phyloP scores from a whole-genome alignment of 2,797 vertebrate genomes.

The Jordanella pulchra region DNA sequence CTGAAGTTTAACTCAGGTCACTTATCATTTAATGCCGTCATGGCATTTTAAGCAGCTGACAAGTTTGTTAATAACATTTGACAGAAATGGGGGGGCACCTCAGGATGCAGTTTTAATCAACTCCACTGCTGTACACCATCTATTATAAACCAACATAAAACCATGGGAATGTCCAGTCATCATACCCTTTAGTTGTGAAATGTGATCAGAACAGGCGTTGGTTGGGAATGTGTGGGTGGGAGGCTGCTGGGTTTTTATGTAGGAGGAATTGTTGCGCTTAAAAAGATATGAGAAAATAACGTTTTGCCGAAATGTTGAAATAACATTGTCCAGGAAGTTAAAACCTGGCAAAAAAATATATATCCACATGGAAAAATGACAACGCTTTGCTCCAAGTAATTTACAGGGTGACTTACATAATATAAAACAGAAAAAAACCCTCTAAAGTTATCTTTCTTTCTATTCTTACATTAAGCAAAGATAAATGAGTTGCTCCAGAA shows the following conservation, averaged over 20 bases:
- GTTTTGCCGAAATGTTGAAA: background rate
- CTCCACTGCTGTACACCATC: too few relatives aligned
- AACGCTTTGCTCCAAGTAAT: background rate
- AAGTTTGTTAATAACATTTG: background rate
- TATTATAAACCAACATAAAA: too few relatives aligned
- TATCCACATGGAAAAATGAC: background rate
- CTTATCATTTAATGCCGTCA: background rate
- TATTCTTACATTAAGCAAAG: background rate
- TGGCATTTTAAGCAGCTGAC: background rate
- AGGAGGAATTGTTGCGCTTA: background rate
- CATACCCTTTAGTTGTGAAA: background rate
- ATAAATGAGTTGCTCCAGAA: background rate
- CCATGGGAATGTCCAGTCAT: background rate
- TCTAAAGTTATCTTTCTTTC: background rate
- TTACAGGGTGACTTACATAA: background rate
- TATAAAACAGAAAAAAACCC: background rate
- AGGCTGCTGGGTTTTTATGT: background rate
- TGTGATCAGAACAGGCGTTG: background rate
- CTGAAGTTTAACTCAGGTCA: background rate
- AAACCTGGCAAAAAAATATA: background rate
- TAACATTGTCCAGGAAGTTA: background rate
- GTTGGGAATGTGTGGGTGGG: background rate
- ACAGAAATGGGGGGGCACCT: background rate
- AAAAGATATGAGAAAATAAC: background rate
- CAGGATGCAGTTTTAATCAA: background rate